Base-by-base conservation (phyloP, 2,888 invertebrate species). In the Lottia gigantea region DNA sequence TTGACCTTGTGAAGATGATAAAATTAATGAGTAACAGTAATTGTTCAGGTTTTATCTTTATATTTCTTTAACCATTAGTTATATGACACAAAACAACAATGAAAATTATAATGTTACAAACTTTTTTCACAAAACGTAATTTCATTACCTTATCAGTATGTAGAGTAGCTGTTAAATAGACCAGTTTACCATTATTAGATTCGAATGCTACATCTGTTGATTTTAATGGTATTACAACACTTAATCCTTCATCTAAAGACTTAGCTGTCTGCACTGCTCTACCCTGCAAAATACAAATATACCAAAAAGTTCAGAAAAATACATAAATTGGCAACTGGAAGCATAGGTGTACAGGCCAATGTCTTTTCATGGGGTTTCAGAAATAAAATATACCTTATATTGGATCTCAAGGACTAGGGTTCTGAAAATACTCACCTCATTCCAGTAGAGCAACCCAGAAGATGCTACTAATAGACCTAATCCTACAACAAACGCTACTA, bases 251-350 rank as follows among this genome's bases (percentile, higher is more conserved):
- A 80, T 95, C 93, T 71, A 95, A 88, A 67, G 94, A 93, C 83
- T 94, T 90, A 62, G 94, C 93, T 74, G 92, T 94, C 85, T 93
- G 92, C 14, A 95, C 94, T 2, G 95, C 94, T 87, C 93, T 92
- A 64, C 93, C 93, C 95, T 88, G 71, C 6, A 40, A 40, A 11
- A 40, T 40, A 40, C n/a, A n/a, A n/a, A n/a, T n/a, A n/a, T n/a
- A n/a, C n/a, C n/a, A n/a, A n/a, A n/a, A n/a, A n/a, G n/a, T n/a
- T n/a, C n/a, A n/a, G n/a, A n/a, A n/a, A n/a, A n/a, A n/a, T n/a
- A n/a, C n/a, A n/a, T n/a, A 4, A 31, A 31, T 31, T 31, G 31
- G 31, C 31, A 31, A 31, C 6, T 31, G 31, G 6, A 31, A 31
- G 6, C 6, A n/a, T n/a, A n/a, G n/a, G n/a, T n/a, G n/a, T n/a